Base-by-base conservation (phyloP, 2,888 invertebrate species). In the Pseudanteris insignis region DNA sequence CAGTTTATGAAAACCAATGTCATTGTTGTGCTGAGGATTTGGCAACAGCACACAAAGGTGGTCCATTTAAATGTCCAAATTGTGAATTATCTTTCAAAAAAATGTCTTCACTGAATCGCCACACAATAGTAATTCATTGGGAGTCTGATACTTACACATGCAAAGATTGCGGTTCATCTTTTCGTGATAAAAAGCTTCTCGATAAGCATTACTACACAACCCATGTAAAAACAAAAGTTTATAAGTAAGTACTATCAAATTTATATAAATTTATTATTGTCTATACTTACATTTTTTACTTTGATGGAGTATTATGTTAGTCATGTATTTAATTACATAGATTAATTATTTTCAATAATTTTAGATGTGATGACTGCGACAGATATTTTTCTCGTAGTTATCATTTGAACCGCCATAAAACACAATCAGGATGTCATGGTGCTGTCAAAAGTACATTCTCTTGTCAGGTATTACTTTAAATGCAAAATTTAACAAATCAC, bases 51-150 rank as follows among this genome's bases (percentile, higher is more conserved):
- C 86, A 86, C 67, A 81, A 78, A 34, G 85, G 84, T n/a, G 86
- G 86, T 3, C 81, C 84, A 37, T 82, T 81, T 67, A 81, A 83
- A 62, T 87, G 87, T 70, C 70, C 75, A 0, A 75, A 86, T 65
- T 94, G 93, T 70, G 84, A 85, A 7, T 89, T 91, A 73, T 85
- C 88, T 2, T 93, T 92, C 72, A 86, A 87, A 70, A 86, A 88
- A 24, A 83, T 86, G 72, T 82, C 85, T 14, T 88, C 86, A 66
- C 84, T 87, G 59, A 83, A 86, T 34, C 83, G 86, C 4, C 92
- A 93, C 77, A 78, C 84, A 9, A 81, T 84, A 38, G 85, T 88
- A 8, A 87, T 91, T 54, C 92, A 93, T 76, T 86, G 88, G 34
- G 85, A 82, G 59, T 83, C 85, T 25, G 84, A 84, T 32, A 83